These are phyloP conservation scores for Trachelus iudaicus DNA, from an alignment of 2,888 invertebrate genomes.

Conservation along the genomic window DNA sequence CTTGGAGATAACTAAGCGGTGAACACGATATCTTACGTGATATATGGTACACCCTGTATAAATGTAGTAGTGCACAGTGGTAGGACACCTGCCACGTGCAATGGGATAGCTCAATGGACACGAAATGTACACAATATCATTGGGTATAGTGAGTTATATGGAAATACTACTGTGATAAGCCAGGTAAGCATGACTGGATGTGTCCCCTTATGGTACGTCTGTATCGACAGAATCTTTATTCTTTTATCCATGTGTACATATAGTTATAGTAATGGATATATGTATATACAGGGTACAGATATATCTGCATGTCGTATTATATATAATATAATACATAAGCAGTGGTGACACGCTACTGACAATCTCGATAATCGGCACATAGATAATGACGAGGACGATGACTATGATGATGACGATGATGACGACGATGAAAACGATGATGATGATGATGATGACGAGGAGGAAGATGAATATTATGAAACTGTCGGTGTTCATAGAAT, in stretches of 20 bases:
- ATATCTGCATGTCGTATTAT: background rate
- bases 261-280: background rate
- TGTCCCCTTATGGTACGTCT: background rate
- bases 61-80: background rate
- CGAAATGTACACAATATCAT: background rate
- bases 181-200: background rate
- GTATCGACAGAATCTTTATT: background rate
- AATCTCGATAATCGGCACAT: background rate
- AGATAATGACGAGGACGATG: background rate
- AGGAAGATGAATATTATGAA: background rate
- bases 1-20: background rate
- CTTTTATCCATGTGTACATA: background rate
- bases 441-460: background rate
- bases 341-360: background rate
- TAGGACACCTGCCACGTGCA: background rate
- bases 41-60: background rate
- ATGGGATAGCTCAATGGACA: background rate
- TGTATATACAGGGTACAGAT: background rate
- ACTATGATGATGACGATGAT: background rate
- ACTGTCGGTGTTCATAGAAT: background rate
- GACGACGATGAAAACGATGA: background rate
- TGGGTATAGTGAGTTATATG: background rate
- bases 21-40: background rate
- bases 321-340: background rate
- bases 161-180: background rate